phyloP scores from a whole-genome alignment of 92 coral and sea anemone species.

The Umimayanthus chanpuru region DNA sequence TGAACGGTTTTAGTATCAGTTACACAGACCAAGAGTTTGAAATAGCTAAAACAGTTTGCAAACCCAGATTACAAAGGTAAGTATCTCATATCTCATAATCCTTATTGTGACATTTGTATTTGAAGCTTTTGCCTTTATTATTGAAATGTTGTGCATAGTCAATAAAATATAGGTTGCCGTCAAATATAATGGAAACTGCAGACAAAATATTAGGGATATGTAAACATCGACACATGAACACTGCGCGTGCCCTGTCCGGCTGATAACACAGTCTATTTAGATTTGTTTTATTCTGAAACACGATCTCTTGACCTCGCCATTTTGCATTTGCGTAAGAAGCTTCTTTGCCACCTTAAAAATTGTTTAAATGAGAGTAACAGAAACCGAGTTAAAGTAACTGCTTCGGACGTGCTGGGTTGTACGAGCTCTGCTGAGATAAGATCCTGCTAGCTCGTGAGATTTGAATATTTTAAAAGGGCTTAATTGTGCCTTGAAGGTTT shows the following conservation, averaged over 20 bases:
- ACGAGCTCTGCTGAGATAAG: not conserved
- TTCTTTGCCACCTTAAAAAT: not conserved
- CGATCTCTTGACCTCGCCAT: not conserved
- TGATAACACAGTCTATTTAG: not conserved
- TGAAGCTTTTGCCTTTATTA: not conserved
- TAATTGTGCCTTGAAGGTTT: too few relatives aligned
- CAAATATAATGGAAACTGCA: not conserved
- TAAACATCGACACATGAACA: not conserved
- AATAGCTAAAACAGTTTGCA: not conserved
- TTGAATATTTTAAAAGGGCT: not conserved
- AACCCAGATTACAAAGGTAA: not conserved
- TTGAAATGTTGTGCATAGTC: not conserved
- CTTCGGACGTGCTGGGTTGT: not conserved
- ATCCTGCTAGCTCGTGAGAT: not conserved
- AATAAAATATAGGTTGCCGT: not conserved
- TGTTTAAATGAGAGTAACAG: not conserved
- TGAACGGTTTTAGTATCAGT: not conserved
- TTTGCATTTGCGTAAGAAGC: not conserved
- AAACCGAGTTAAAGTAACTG: not conserved
- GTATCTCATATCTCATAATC: not conserved
- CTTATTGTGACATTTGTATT: not conserved
- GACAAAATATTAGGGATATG: not conserved
- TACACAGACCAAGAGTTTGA: not conserved
- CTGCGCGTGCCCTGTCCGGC: too few relatives aligned
- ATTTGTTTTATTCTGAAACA: too few relatives aligned